Percentiles rank a stretch among this genome's conserved stretches.
Evolutionary conservation across 1,140 invertebrate species (phyloP).

Genomic region (Pseudobourletiella spinata): DNA sequence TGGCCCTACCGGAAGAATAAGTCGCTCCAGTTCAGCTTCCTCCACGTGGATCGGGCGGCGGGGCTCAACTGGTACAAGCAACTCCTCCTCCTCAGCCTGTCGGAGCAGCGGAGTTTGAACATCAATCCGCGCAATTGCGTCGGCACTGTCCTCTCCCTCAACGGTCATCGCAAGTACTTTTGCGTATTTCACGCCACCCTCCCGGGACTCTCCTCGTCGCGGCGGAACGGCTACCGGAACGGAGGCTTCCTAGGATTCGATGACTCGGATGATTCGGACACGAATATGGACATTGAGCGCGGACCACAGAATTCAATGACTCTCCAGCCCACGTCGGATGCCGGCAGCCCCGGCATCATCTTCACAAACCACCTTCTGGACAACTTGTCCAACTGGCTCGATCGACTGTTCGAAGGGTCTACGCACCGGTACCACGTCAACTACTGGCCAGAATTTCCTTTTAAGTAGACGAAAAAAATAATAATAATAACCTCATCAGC

Average conservation of each 20-base stretch:
- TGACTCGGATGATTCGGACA: constrained; percentile 52
- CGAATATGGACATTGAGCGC: constrained; percentile 53
- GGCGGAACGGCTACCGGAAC: constrained; percentile 30
- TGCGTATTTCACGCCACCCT: constrained; percentile 97
- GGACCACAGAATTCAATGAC: constrained; percentile 25
- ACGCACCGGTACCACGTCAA: constrained; percentile 90
- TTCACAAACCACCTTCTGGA: constrained; percentile 36
- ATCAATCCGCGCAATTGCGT: constrained; percentile 96
- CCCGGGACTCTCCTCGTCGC: constrained; percentile 47
- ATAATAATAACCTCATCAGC: too few relatives aligned
- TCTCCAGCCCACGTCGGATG: not conserved
- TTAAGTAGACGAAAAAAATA: constrained; percentile 28
- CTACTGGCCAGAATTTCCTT: constrained; percentile 85
- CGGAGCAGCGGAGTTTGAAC: constrained; percentile 67
- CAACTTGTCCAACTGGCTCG: constrained; percentile 84
- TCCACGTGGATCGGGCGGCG: constrained; percentile 74
- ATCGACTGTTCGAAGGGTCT: constrained; percentile 88
- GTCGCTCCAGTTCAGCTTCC: constrained; percentile 84
- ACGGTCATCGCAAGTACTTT: constrained; percentile 93
- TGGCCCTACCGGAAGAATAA: constrained; percentile 94
- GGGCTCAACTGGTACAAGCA: constrained; percentile 86
- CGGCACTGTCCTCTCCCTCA: constrained; percentile 90
- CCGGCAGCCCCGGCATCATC: constrained; percentile 6
- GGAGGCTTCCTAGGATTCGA: constrained; percentile 73
- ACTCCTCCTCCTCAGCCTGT: constrained; percentile 71